Evolutionary conservation across 2,797 vertebrate species (phyloP).

Genomic region (Lepus townsendii): DNA sequence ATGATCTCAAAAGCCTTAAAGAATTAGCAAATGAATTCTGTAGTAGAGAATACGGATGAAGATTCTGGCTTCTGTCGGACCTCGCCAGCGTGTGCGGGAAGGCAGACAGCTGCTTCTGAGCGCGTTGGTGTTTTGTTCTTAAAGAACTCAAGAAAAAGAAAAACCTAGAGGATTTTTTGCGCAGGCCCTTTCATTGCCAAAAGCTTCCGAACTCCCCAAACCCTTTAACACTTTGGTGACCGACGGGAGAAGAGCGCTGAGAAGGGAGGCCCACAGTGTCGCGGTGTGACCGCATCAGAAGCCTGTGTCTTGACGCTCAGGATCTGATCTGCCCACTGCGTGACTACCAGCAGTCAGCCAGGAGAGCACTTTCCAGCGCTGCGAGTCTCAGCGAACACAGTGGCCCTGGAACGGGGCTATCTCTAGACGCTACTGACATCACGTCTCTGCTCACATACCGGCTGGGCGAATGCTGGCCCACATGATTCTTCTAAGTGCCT

Average conservation of each 20-base stretch:
- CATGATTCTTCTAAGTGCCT: constrained; percentile 81
- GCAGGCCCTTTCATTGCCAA: not conserved
- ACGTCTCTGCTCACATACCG: constrained; percentile 82
- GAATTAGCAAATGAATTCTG: constrained; percentile 50
- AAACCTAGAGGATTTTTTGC: constrained; percentile 1
- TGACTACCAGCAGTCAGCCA: not conserved
- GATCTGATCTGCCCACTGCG: constrained; percentile 47
- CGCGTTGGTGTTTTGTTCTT: not conserved
- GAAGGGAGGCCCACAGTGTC: not conserved
- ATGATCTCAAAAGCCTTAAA: constrained; percentile 71
- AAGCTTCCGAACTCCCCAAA: constrained; percentile 26
- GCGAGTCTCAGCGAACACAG: constrained; percentile 72
- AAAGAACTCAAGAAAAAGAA: constrained; percentile 7
- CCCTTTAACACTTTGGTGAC: not conserved
- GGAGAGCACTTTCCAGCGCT: constrained; percentile 72
- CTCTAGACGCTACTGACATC: constrained; percentile 76
- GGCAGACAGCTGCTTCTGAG: not conserved
- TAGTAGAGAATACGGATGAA: constrained; percentile 22
- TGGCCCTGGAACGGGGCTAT: constrained; percentile 74
- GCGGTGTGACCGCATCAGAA: not conserved
- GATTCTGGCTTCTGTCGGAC: constrained; percentile 53
- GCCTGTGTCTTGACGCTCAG: not conserved
- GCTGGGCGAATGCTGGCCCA: constrained; percentile 84
- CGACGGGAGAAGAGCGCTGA: not conserved
- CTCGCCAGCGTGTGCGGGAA: not conserved